A percentile compares a stretch with the other conserved stretches of the same genome.
Evolutionary conservation across 2,888 invertebrate species (phyloP).

Genomic region (Chirona hameri): DNA sequence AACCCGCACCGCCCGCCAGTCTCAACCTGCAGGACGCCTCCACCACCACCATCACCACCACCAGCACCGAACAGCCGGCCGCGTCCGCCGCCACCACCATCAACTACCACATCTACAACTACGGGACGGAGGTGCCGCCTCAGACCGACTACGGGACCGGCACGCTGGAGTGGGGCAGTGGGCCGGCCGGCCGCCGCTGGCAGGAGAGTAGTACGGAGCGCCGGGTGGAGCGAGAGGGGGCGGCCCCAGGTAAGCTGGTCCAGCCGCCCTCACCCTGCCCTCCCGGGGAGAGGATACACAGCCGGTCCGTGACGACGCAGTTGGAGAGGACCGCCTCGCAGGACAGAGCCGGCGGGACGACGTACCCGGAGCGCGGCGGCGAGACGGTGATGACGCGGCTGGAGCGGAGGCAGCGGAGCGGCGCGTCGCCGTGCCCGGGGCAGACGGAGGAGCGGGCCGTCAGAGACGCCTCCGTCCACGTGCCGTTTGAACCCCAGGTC

Average conservation of each 20-base stretch:
- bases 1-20: not conserved
- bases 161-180: no score
- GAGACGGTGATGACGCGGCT: not conserved
- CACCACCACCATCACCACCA: not conserved
- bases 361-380: not conserved
- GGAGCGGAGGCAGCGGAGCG: not conserved
- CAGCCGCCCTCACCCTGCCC: not conserved
- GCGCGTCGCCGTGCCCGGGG: no score
- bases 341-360: not conserved
- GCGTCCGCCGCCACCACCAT: constrained; percentile 6
- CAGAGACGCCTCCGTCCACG: not conserved
- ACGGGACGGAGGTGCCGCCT: not conserved
- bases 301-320: not conserved
- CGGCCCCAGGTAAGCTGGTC: not conserved
- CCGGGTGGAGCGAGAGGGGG: not conserved
- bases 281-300: not conserved
- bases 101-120: constrained; percentile 32
- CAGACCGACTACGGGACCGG: no score
- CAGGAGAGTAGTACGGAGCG: not conserved
- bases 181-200: no score
- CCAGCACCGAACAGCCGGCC: not conserved
- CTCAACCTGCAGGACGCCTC: not conserved
- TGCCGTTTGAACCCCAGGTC: not conserved
- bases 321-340: not conserved
- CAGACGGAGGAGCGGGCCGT: no score